Base-by-base conservation (phyloP, 1,140 invertebrate genomes). In the Vanessa atalanta region DNA sequence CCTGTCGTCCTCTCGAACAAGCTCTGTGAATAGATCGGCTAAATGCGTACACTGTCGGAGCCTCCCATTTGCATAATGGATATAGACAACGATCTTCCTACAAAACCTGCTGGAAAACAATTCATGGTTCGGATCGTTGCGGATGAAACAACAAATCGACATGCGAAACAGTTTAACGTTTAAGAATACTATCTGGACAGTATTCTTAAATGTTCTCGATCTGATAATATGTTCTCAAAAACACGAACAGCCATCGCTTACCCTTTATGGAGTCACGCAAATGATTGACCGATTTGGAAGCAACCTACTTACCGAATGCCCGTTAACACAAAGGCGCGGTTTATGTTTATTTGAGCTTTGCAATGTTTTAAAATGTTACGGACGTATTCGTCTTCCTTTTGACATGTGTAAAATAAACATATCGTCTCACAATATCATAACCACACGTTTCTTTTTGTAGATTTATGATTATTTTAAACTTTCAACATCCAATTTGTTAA, bases 11-110 rank as follows among this genome's bases (percentile, higher is more conserved):
- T 61, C 31, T 61, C 57, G 26, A 47, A 65, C 43, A 26, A 65
- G 53, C 20, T 80, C 83, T 73, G 75, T 78, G 88, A 57, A 57
- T 88, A 88, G 85, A 83, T 80, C 79, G 69, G 76, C 84, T 89
- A 89, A 88, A 89, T 89, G 79, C 77, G 82, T 80, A 82, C 78
- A 65, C 66, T 68, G 82, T 82, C 78, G 65, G 78, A 85, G 79
- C 82, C 85, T 88, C 71, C 80, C 76, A 90, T 90, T 89, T 89
- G 83, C 84, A 89, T 91, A 90, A 90, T 90, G 84, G 85, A 86
- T 80, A 76, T 77, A 80, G 84, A 84, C 82, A 85, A 81, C 77
- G 80, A 78, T 79, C 80, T 82, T 77, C 77, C 63, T 72, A 73
- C 73, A 72, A 79, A 85, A 82, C 81, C 79, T 80, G 79, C 73